Evolutionary conservation across 2,888 invertebrate species (phyloP), one percentile per base, ranked within the genome.

Genomic region (Eristalinus sepulchralis): DNA sequence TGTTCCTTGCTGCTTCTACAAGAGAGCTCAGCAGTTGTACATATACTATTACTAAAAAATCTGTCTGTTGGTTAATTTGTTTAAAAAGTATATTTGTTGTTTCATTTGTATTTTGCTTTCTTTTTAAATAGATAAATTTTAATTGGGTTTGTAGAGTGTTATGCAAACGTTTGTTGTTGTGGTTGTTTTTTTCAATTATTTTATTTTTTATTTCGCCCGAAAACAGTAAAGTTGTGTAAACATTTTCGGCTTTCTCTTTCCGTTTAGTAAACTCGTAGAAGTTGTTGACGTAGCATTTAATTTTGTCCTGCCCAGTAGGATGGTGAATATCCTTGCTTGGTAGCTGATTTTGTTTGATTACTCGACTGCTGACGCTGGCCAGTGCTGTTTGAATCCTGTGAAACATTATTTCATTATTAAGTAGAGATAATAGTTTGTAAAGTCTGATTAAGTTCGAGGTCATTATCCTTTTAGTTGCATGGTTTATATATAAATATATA

Each of bases 291-390:
- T 57, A 68, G 67, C 53, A 22, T 66, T 91, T 91, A 93, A 90
- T 93, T 93, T 89, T 92, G 93, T 88, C 92, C 92, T 88, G 93
- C 90, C 93, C 93, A 93, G 88, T 93, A 93, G 60, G 93, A 92
- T 85, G 93, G 92, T 57, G 93, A 92, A 85, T 93, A 93, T 36
- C 91, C 92, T 88, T 92, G 93, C 88, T 93, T 93, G 82, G 92
- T 90, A 71, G 91, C 92, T 82, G 93, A 91, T 89, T 93, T 93
- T 34, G 92, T 91, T 90, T 93, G 93, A 89, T 91, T 93, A 89
- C 91, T 92, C 83, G 92, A 90, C 88, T 92, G 93, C 88, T 93
- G 93, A 75, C 93, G 92, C 88, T 93, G 93, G n/a, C 93, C 93
- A 88, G 93, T 91, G 87, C 92, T 93, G 89, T 92, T 93, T 78